Evolutionary conservation across 2,797 vertebrate genomes (phyloP), one percentile per base, ranked within the genome.

Genomic region (Mus spretus): DNA sequence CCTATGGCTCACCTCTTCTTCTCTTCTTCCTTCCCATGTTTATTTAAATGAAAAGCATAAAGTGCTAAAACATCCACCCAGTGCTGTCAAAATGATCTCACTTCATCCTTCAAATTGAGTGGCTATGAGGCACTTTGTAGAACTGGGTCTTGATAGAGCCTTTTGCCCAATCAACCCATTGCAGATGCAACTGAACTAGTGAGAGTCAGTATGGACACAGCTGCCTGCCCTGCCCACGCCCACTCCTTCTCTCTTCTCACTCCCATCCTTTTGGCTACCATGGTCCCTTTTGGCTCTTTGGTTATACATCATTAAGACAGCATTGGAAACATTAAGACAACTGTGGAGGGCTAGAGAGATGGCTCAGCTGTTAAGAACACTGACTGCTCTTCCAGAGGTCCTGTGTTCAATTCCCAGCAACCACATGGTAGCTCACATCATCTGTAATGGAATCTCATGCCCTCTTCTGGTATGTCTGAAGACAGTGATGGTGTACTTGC

Each of bases 61-160:
- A 80, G 37, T 57, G 15, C 47, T 55, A 11, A 0, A 75, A 50
- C 47, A 57, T 86, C 50, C n/a, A 31, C 15, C 40, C n/a, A 80
- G 37, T 44, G 10, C 67, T 85, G 26, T 50, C 65, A 86, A 79
- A 65, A 53, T 96, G 2, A 77, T 55, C 37, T 92, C 37, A 47
- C 50, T 85, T 81, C 79, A 14, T 85, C 67, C 37, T 80, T 79
- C 24, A 81, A 88, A 90, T 28, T 12, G 83, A 93, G n/a, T 17
- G 7, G 31, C 26, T 40, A 22, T 19, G 3, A 61, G n/a, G 13
- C 55, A 37, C 26, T 15, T 55, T 19, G 44, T 59, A 78, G 67
- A 77, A 17, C 6, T 20, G 24, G 55, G 44, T n/a, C 5, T 59
- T 40, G 1, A 37, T 34, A 74, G 65, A 92, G 72, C 24, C 26